Base-by-base conservation (phyloP, 2,797 vertebrate species). In the Oreochromis mossambicus region DNA sequence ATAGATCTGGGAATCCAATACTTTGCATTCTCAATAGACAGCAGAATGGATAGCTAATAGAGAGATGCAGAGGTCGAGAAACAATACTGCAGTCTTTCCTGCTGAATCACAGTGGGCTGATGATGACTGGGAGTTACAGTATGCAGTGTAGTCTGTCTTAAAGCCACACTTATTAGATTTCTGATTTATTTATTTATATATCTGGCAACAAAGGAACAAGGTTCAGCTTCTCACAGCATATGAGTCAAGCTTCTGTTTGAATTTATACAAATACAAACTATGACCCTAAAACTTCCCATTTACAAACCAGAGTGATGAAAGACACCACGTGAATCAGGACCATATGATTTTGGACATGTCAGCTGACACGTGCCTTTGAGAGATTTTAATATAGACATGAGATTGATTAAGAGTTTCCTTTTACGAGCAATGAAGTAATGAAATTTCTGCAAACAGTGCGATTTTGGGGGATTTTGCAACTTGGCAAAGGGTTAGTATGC, bases 51-150 rank as follows among this genome's bases (percentile, higher is more conserved):
- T 6, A 5, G 76, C 61, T 41, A 38, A 66, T 6, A 52, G 76
- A n/a, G 79, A 4, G 55, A 63, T 80, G 21, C 43, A 36, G 77
- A 54, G 52, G 79, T 56, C 36, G 14, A 26, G 85, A 84, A 51
- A 75, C 46, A 29, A 46, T 19, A 11, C 77, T 78, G 86, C 89
- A 70, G 48, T 83, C 17, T 78, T 87, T 93, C 61, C 83, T 90
- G 91, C 88, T 94, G 94, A 93, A 89, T 94, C 91, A 94, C 36
- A 63, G 83, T 78, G 86, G 85, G 58, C 63, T 29, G 88, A 86
- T 54, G 51, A 78, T 51, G 82, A 50, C 48, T 41, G 73, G 29
- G 73, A 91, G 73, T 52, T 77, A 50, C 43, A 75, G 68, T 32
- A 11, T 8, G 83, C 63, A 19, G 56, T 63, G 7, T 32, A n/a